phyloP scores from a whole-genome alignment of 2,888 invertebrate species.

The Diabrotica balteata region DNA sequence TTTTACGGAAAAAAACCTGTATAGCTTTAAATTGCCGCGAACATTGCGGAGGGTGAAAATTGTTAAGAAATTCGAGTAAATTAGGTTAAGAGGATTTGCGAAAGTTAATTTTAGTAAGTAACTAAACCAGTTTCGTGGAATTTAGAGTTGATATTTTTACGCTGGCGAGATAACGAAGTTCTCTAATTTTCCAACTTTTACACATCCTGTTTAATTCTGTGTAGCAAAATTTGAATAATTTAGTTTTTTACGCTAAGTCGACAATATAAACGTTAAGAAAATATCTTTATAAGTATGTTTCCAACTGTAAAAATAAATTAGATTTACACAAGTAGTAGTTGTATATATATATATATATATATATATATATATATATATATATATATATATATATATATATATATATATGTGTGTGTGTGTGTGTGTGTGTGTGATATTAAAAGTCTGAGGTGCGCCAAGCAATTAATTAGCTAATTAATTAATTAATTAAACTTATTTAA shows the following conservation, averaged over 20 bases:
- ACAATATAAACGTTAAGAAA: conserved; percentile 11
- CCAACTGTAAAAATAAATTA: too few species aligned
- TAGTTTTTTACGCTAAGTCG: conserved; percentile 20
- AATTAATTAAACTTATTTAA: too few species aligned
- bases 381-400: too few species aligned
- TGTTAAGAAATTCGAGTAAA: conserved; percentile 49
- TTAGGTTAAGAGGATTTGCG: conserved; percentile 50
- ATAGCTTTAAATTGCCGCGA: conserved; percentile 30
- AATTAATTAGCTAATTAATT: too few species aligned
- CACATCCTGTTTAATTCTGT: conserved; percentile 31
- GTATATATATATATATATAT: neutral
- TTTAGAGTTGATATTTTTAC: conserved; percentile 46
- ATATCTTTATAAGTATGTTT: neutral
- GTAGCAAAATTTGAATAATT: conserved; percentile 30
- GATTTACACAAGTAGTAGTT: neutral
- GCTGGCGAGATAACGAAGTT: conserved; percentile 44
- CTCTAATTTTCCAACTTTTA: conserved; percentile 41
- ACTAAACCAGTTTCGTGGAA: conserved; percentile 48
- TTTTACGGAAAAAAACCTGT: conserved; percentile 27
- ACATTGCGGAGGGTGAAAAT: conserved; percentile 41
- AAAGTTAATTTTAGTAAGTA: conserved; percentile 51
- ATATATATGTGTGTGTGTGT: too few species aligned
- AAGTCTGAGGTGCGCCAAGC: too few species aligned
- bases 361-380: too few species aligned
- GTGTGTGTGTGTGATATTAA: too few species aligned